Conservation (phyloP, 2,888 invertebrate genomes). For the Mactromeris polynyma region DNA sequence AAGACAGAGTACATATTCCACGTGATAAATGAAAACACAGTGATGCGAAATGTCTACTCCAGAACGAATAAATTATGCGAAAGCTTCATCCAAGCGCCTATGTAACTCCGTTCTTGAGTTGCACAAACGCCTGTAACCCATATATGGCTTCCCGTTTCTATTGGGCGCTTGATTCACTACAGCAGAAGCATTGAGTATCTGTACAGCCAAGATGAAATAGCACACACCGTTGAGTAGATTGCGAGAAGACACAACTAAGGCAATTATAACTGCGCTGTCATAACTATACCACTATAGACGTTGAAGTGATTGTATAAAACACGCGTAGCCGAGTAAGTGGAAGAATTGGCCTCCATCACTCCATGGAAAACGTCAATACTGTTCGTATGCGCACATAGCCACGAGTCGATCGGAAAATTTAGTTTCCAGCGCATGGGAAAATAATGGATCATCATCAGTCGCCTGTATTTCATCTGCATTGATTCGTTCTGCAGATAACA, state of each 20-base stretch:
- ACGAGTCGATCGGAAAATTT: conserved; percentile 50
- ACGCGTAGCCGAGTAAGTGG: neutral
- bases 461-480: conserved; percentile 48
- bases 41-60: conserved; percentile 73
- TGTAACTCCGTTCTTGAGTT: conserved; percentile 50
- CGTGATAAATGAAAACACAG: conserved; percentile 64
- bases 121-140: conserved; percentile 70
- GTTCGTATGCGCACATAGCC: neutral
- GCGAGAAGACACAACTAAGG: conserved; percentile 16
- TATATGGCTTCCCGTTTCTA: conserved; percentile 76
- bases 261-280: conserved; percentile 35
- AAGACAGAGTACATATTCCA: conserved; percentile 59
- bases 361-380: conserved; percentile 11
- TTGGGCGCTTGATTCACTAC: conserved; percentile 55
- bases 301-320: neutral
- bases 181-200: neutral
- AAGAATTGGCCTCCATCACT: neutral
- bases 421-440: conserved; percentile 26
- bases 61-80: conserved; percentile 84
- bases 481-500: conserved; percentile 45
- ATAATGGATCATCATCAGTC: conserved; percentile 1
- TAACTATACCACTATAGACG: conserved; percentile 26
- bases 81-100: conserved; percentile 75
- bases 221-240: conserved; percentile 22
- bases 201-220: conserved; percentile 27